Conservation (phyloP, 2,113 vertebrate species). For the Pelmatolapia mariae region DNA sequence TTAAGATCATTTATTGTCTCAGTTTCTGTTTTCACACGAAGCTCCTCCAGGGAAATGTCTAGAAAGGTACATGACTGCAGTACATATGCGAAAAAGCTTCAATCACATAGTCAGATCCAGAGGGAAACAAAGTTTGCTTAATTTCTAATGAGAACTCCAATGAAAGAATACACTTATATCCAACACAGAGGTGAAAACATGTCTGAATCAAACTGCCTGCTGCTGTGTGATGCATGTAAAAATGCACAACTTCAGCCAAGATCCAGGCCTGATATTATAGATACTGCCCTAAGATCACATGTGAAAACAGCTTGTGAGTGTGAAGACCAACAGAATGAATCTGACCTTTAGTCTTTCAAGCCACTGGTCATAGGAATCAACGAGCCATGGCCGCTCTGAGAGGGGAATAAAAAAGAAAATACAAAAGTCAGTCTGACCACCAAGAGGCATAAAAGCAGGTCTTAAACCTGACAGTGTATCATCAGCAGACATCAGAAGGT, state of each 20-base stretch:
- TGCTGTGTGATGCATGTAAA: neutral
- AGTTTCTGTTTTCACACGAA: fast-evolving
- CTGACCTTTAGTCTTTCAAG: constrained; percentile 85
- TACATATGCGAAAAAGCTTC: neutral
- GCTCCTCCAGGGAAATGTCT: neutral
- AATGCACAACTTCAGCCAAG: neutral
- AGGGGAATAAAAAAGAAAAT: neutral
- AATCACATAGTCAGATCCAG: neutral
- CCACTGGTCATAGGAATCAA: constrained; percentile 88
- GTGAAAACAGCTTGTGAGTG: neutral
- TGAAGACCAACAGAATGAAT: neutral
- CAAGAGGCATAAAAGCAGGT: neutral
- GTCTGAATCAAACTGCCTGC: neutral
- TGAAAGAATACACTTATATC: neutral
- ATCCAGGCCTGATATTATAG: neutral
- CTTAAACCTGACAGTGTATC: neutral
- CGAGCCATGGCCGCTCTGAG: constrained; percentile 89
- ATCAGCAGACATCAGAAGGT: neutral
- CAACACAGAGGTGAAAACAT: neutral
- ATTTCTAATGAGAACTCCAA: neutral
- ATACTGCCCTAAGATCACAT: neutral
- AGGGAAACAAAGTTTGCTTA: neutral
- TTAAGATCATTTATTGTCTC: neutral
- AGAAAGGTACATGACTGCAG: neutral
- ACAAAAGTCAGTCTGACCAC: neutral